phyloP scores from a whole-genome alignment of 1,140 invertebrate species.

The Brachionus sp. region DNA sequence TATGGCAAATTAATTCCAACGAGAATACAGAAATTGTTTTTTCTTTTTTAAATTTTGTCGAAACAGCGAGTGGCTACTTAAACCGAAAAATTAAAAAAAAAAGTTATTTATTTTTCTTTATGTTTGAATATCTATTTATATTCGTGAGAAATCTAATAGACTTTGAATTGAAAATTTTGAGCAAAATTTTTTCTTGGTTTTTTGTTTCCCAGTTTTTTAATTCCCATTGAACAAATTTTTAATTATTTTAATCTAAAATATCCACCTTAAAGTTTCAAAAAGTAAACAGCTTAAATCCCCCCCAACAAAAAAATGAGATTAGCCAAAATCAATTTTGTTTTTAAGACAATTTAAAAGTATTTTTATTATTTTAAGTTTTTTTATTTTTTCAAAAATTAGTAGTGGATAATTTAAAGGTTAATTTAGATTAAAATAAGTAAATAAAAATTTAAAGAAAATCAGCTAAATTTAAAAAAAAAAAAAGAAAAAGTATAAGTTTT shows the following conservation, averaged over 20 bases:
- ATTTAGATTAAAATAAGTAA: background rate
- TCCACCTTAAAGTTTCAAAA: background rate
- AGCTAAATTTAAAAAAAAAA: too few species aligned
- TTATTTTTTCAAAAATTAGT: background rate
- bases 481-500: too few species aligned
- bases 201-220: background rate
- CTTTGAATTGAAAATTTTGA: background rate
- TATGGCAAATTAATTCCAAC: constrained; percentile 5
- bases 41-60: background rate
- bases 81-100: background rate
- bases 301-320: background rate
- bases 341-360: background rate
- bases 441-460: background rate
- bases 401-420: constrained; percentile 4
- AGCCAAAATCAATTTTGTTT: background rate
- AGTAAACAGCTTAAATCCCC: background rate
- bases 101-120: background rate
- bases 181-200: background rate
- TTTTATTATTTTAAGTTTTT: background rate
- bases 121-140: constrained; percentile 8
- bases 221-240: background rate
- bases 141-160: background rate
- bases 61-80: background rate
- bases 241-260: background rate
- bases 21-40: background rate